These are phyloP conservation scores for Pseudoips prasinana DNA, from an alignment of 2,888 invertebrate species.

Conservation along the genomic window DNA sequence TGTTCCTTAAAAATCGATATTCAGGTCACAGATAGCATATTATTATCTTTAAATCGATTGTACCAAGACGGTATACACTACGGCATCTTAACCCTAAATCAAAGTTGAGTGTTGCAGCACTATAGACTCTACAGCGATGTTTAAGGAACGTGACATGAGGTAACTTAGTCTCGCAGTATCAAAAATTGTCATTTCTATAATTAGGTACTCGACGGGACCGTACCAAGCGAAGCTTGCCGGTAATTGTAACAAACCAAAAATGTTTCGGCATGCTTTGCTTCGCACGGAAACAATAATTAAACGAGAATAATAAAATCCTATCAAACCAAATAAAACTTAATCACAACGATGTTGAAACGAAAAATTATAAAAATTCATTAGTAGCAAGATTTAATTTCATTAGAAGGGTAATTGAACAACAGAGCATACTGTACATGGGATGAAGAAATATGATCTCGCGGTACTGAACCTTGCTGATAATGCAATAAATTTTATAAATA, in stretches of 20 bases:
- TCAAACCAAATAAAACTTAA: constrained; percentile 58
- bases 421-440: constrained; percentile 20
- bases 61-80: constrained; percentile 3
- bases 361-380: constrained; percentile 57
- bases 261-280: constrained; percentile 35
- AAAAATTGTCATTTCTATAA: constrained; percentile 22
- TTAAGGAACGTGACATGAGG: constrained; percentile 24
- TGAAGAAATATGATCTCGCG: constrained; percentile 34
- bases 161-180: constrained; percentile 26
- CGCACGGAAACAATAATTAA: constrained; percentile 31
- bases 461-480: constrained; percentile 38
- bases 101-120: constrained; percentile 8
- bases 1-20: constrained; percentile 28
- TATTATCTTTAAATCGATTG: constrained; percentile 5
- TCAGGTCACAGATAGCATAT: constrained; percentile 15
- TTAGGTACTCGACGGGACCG: constrained; percentile 33
- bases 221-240: constrained; percentile 29
- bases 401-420: constrained; percentile 28
- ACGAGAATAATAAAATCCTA: constrained; percentile 47
- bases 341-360: constrained; percentile 48
- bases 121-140: constrained; percentile 15
- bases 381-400: constrained; percentile 51
- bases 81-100: background rate
- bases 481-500: constrained; percentile 44
- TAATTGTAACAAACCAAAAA: constrained; percentile 13